Base-by-base conservation (phyloP, 2,113 vertebrate species). In the Psilopsiagon aymara region DNA sequence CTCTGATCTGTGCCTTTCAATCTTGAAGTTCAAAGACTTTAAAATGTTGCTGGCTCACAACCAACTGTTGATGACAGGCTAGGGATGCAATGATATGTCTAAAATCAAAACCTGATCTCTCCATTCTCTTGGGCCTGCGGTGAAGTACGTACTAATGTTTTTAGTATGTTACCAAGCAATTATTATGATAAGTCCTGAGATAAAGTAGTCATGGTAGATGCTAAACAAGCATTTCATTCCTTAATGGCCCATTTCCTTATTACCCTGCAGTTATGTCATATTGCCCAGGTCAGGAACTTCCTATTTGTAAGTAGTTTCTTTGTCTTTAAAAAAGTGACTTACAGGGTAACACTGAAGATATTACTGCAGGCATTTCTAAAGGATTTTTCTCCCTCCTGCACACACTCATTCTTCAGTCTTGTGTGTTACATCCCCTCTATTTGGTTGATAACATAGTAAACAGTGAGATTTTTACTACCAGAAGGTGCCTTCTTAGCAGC, bases 211-310 rank as follows among this genome's bases (percentile, higher is more conserved):
- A 25, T 29, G 70, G 70, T 89, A 15, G 27, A 77, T 80, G 49
- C 77, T 86, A 85, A 94, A 82, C 66, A 63, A 91, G n/a, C 78
- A 91, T 96, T 96, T 97, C 49, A 97, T 95, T 95, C 86, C 94
- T 94, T 96, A 96, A 94, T 96, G 89, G 96, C 86, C 91, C 88
- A 96, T 97, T 96, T 96, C 77, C 94, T 91, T 96, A 96, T 96
- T 96, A 87, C 77, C 83, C 89, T 87, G 92, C 70, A 83, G 73
- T 94, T 67, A 10, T 7, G 86, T 77, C 95, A 92, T 85, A 95
- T 96, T 77, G 63, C 59, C 91, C 86, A 87, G 92, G 88, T 89
- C 92, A 79, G 70, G 91, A 92, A 91, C 86, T 96, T 96, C 53
- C 19, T 69, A 69, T 93, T 46, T 92, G 13, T 89, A 74, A 91